phyloP scores from a whole-genome alignment of 2,797 vertebrate species.

The Melanotaenia maccullochi region DNA sequence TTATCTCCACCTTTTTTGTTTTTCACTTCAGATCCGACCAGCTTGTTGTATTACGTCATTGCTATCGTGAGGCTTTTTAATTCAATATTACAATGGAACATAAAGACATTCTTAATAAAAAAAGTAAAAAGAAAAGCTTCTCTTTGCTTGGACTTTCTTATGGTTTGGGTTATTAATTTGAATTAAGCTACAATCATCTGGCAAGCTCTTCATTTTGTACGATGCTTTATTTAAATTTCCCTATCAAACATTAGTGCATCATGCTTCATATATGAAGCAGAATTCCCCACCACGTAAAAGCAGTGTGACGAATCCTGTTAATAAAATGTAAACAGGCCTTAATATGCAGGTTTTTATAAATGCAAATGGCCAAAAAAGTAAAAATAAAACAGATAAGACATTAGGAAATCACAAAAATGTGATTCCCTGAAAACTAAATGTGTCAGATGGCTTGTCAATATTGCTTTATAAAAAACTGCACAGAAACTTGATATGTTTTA shows the following conservation, averaged over 20 bases:
- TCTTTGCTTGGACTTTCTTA: not conserved
- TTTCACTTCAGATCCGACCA: slow-evolving; percentile 47
- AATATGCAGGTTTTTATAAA: no score
- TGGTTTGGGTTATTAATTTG: not conserved
- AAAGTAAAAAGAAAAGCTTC: slow-evolving; percentile 27
- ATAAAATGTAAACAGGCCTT: no score
- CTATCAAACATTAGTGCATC: not conserved
- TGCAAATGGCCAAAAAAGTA: no score
- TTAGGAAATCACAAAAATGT: no score
- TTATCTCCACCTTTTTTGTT: slow-evolving; percentile 27
- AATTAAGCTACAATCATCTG: not conserved
- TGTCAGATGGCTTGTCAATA: no score
- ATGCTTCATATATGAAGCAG: not conserved
- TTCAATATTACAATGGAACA: slow-evolving; percentile 50
- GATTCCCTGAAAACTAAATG: no score
- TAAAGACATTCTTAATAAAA: slow-evolving; percentile 69
- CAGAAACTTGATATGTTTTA: no score
- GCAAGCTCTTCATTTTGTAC: not conserved
- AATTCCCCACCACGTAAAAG: no score
- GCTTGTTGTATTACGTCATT: slow-evolving; percentile 54
- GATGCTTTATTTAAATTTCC: not conserved
- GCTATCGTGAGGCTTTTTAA: slow-evolving; percentile 65
- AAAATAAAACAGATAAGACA: no score
- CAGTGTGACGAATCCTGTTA: no score
- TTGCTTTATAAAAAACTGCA: no score